Evolutionary conservation across 2,113 vertebrate genomes (phyloP), one percentile per base, ranked within the genome.

Genomic region (Atherinomorus stipes): DNA sequence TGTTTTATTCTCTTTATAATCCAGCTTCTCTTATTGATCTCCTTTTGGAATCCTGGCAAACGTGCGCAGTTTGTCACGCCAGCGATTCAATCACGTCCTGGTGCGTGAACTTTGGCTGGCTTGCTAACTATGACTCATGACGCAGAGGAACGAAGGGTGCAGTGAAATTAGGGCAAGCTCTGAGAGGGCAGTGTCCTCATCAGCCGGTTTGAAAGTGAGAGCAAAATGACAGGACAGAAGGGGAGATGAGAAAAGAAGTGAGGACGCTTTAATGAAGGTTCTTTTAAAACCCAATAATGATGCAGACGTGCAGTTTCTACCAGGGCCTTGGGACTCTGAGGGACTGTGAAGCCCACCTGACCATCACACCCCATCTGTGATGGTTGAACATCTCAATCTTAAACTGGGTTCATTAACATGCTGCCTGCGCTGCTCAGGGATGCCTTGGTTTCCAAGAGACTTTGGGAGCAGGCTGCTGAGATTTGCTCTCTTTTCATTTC

Each of bases 71-170:
- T 45, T 21, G 50, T 52, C 53, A 51, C 4, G 2, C 54, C 1
- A 5, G 28, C 25, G 47, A 62, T 64, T 77, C 64, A 60, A 49
- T 81, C 61, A 59, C 44, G 7, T 82, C 84, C 80, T 26, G 9
- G 51, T 10, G 60, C 73, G 18, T 47, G 63, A 85, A 86, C 81
- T 81, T 80, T 73, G 64, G 45, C 76, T 73, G 64, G 45, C 76
- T 84, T 57, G 8, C 19, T 11, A 70, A 65, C 54, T 70, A 19
- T 76, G 71, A 89, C 62, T 78, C 69, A 42, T 85, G 81, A 77
- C 77, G 60, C 64, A 80, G 64, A 61, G 65, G 64, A 71, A 75
- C 47, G 57, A 64, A 76, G 61, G 60, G 58, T 63, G 78, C 67
- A 60, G 50, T 64, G 60, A 80, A 77, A 74, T 0, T 3, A 76